phyloP scores from a whole-genome alignment of 2,113 vertebrate species.

The Excalfactoria chinensis region DNA sequence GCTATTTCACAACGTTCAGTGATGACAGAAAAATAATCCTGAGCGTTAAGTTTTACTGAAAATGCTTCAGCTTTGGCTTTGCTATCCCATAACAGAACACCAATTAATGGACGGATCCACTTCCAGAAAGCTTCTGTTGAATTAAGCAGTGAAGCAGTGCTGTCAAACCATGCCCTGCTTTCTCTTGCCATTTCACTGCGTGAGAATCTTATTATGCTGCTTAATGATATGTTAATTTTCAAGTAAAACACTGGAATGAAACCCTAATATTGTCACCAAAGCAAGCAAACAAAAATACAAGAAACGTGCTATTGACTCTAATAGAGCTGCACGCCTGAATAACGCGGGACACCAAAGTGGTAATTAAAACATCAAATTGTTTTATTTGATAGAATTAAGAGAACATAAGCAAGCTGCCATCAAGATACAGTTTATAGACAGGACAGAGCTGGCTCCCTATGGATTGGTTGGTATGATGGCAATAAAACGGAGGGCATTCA shows the following conservation, averaged over 20 bases:
- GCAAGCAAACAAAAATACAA: neutral
- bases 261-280: neutral
- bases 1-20: neutral
- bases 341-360: neutral
- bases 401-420: neutral
- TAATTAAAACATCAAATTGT: conserved; percentile 25
- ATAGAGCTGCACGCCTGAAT: neutral
- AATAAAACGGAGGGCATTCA: neutral
- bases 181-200: neutral
- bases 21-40: neutral
- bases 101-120: neutral
- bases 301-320: neutral
- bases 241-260: conserved; percentile 14
- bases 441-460: neutral
- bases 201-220: neutral
- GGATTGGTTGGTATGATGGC: neutral
- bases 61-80: neutral
- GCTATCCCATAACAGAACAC: fast-evolving
- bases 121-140: neutral
- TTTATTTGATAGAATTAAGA: neutral
- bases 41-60: neutral
- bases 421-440: neutral
- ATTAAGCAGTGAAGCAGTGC: neutral
- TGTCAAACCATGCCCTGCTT: neutral
- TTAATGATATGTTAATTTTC: conserved; percentile 45